These are phyloP conservation scores for Fundulus diaphanus DNA, from an alignment of 2,797 vertebrate genomes.

Conservation along the genomic window DNA sequence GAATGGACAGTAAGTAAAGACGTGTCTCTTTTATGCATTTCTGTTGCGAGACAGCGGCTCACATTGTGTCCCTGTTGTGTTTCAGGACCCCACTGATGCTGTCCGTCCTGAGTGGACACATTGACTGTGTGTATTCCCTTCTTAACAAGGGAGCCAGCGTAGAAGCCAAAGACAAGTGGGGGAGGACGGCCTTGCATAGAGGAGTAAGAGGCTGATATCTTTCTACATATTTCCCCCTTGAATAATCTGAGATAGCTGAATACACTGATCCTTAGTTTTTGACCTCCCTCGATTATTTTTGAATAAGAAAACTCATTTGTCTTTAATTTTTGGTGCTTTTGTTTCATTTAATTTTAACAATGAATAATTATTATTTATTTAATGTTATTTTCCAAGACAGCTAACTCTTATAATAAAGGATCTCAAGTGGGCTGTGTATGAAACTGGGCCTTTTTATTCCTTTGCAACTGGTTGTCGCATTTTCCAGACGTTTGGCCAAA, in stretches of 20 bases:
- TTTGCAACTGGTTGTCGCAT: background rate
- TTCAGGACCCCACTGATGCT: constrained; percentile 95
- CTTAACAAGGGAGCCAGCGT: constrained; percentile 95
- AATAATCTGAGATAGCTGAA: too few relatives aligned
- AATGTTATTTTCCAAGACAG: background rate
- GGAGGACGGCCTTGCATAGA: constrained; percentile 94
- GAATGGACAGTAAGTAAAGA: constrained; percentile 91
- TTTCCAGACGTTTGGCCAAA: background rate
- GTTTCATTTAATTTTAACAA: too few relatives aligned
- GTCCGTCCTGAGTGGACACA: constrained; percentile 95
- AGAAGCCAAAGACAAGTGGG: constrained; percentile 99
- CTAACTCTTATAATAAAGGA: background rate
- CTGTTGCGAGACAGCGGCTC: constrained; percentile 1
- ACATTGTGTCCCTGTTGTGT: constrained; percentile 27
- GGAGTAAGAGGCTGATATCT: constrained; percentile 81
- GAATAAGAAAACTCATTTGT: background rate
- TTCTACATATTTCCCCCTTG: background rate
- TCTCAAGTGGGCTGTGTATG: background rate
- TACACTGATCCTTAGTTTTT: too few relatives aligned
- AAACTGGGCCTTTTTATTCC: background rate
- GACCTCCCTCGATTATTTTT: background rate
- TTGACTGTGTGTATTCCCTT: constrained; percentile 95
- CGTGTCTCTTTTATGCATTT: background rate
- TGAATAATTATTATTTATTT: too few relatives aligned
- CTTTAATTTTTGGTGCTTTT: too few relatives aligned